Base-by-base conservation (phyloP, 2,797 vertebrate genomes). In the Lates japonicus region DNA sequence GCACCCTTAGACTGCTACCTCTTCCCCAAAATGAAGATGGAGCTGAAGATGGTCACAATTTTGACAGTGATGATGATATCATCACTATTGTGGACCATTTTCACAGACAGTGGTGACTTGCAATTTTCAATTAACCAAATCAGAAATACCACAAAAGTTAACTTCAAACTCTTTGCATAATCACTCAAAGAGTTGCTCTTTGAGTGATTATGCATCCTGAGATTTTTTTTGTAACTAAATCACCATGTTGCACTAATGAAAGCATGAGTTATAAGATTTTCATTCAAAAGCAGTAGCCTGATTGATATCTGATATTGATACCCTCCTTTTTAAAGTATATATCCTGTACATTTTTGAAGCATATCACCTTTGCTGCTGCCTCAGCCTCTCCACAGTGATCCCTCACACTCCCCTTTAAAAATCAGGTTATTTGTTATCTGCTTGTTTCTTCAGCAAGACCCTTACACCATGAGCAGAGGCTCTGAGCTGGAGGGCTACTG, bases 401-500 rank as follows among this genome's bases (percentile, higher is more conserved):
- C 29, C 6, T 64, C 41, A 42, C 35, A 3, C 9, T 22, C 19
- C 5, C 8, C 7, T 7, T 51, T 35, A 39, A 17, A 39, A 37
- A 10, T 4, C 0, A 25, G 8, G 7, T 1, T 2, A 48, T 31
- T 69, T 55, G n/a, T 64, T 44, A 29, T 29, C 25, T 29, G 2
- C 25, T 0, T 44, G 16, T 51, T 60, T 70, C 63, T 29, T 31
- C 88, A 98, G 97, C 92, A 96, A 58, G 95, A 97, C 0, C 97
- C 97, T 0, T 98, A 96, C 2, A 83, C 86, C 14, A 97, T 97
- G 95, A 86, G 85, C 61, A 89, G 76, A 39, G 95, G 92, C 0
- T 87, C 93, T 0, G 95, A 94, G 41, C 87, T 97, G 70, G 97
- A 98, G 79, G 97, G 97, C 0, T 98, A 92, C 93, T 97, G 97